phyloP scores from a whole-genome alignment of 2,797 vertebrate genomes.

The Gallirallus australis region DNA sequence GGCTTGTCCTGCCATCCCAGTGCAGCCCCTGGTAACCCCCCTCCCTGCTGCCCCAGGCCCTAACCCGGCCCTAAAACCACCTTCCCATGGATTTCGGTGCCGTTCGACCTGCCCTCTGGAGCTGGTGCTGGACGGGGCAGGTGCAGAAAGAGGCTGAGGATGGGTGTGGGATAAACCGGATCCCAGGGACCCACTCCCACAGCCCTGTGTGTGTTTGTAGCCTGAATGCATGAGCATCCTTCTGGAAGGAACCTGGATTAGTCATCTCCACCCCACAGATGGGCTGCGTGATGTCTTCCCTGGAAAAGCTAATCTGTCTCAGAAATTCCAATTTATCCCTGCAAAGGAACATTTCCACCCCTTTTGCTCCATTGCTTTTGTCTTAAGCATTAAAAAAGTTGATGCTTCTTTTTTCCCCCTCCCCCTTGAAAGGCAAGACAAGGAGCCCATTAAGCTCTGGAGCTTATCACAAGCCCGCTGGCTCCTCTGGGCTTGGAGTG shows the following conservation, averaged over 20 bases:
- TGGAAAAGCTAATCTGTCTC: constrained; percentile 48
- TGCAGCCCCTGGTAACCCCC: fast-evolving
- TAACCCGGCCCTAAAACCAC: background rate
- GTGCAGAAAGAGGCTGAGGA: background rate
- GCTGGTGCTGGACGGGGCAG: background rate
- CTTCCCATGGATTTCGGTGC: background rate
- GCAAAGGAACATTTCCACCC: background rate
- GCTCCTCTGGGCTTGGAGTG: background rate
- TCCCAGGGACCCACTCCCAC: background rate
- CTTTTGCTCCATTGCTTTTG: background rate
- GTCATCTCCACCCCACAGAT: constrained; percentile 65
- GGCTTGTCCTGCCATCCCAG: background rate
- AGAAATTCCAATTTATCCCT: constrained; percentile 40
- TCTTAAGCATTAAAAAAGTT: background rate
- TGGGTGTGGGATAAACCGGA: background rate
- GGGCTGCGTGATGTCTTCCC: constrained; percentile 47
- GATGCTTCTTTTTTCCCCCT: background rate
- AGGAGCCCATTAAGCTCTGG: background rate
- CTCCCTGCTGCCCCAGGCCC: background rate
- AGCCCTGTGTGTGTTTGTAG: background rate
- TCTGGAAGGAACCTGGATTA: constrained; percentile 69
- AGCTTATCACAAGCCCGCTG: background rate
- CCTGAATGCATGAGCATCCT: constrained; percentile 37
- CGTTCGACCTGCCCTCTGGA: background rate
- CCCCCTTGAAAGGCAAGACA: background rate